Percentiles rank a stretch among this genome's conserved stretches.
Evolutionary conservation across 2,113 vertebrate genomes (phyloP).

Genomic region (Phoxinus phoxinus): DNA sequence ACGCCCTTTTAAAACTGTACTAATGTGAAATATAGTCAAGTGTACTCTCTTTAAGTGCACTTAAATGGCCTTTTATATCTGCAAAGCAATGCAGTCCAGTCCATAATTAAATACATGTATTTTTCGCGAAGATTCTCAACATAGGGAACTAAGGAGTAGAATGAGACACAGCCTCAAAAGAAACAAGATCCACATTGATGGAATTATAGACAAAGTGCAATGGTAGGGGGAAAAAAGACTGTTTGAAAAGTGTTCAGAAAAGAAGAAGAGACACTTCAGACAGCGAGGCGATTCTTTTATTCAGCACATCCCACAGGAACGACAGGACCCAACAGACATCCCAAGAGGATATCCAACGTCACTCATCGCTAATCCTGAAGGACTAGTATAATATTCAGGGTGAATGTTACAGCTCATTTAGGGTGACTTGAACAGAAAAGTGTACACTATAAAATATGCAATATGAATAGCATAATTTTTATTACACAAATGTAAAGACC

Average conservation of each 20-base stretch:
- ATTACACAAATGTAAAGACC: not conserved
- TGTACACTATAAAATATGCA: too few species aligned
- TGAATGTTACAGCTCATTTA: not conserved
- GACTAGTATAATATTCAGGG: not conserved
- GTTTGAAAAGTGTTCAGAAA: slow-evolving; percentile 21
- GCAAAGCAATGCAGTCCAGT: too few species aligned
- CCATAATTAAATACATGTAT: not conserved
- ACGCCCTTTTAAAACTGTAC: not conserved
- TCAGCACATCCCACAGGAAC: not conserved
- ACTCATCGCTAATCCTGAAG: not conserved
- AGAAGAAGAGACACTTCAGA: slow-evolving; percentile 15
- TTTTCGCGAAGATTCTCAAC: not conserved
- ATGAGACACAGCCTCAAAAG: not conserved
- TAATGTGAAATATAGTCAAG: not conserved
- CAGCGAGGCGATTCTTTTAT: not conserved
- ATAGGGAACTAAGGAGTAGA: not conserved
- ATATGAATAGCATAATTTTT: too few species aligned
- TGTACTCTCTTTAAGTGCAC: not conserved
- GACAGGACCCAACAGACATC: slow-evolving; percentile 13
- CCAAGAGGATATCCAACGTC: not conserved
- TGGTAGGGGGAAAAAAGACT: slow-evolving; percentile 32
- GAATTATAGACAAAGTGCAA: slow-evolving; percentile 39
- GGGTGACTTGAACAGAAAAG: not conserved
- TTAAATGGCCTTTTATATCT: not conserved
- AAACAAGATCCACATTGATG: slow-evolving; percentile 49